Evolutionary conservation across 2,888 invertebrate species (phyloP), one percentile per base, ranked within the genome.

Genomic region (Athalia rosae): DNA sequence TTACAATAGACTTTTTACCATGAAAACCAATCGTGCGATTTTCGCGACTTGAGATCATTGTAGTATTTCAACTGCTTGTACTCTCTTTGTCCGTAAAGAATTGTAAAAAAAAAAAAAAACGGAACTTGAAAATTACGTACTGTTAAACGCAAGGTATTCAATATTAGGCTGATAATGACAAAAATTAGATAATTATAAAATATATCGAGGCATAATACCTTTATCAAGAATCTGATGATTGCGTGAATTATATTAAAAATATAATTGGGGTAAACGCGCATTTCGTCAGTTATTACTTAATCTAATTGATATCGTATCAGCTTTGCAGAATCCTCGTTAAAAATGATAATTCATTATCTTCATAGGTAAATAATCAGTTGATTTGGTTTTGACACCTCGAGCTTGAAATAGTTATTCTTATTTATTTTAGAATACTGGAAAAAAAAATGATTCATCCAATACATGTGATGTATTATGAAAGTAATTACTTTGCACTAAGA

Each of bases 401-500:
- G 79, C 78, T 79, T 80, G 77, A 77, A 77, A 56, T 77, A 63
- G 59, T 64, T 80, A 76, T 79, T 45, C 15, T 74, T 79, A 80
- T 80, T 80, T 80, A 80, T 80, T 80, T 73, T 47, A 59, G 41
- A 66, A 58, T 15, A 66, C 28, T 53, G 48, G 69, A 48, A 61
- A 59, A 43, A 69, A 69, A 58, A 59, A 13, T 59, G 47, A 4
- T 59, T 59, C 4, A 41, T n/a, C 50, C 69, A 13, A 71, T 56
- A 71, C 53, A 76, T 76, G 76, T 76, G 76, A 69, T 69, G 77
- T 69, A 69, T 77, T 77, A 41, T 63, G 63, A 69, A 50, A 77
- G 69, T 77, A 79, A 77, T 77, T 76, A 62, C 76, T 77, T 78
- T 78, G 63, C 78, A 77, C 79, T 77, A 79, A 56, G 71, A 79